Conservation (phyloP, 64 coral and sea anemone genomes). For the Cladopsammia gracilis region DNA sequence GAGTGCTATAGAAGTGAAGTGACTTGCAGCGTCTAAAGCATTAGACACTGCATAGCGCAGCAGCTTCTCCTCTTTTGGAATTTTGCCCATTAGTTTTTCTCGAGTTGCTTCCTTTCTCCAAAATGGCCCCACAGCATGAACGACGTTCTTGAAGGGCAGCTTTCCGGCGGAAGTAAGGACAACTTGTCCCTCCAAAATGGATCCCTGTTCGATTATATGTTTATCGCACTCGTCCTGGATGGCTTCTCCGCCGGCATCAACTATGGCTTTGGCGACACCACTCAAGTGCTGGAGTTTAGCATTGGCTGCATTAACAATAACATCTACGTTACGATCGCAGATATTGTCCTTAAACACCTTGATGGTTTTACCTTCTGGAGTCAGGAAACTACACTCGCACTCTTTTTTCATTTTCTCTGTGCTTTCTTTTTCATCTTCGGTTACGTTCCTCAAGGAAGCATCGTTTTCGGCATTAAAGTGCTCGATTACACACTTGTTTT, state of each 20-base stretch:
- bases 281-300: conserved; percentile 42
- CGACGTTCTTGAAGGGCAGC: conserved; percentile 63
- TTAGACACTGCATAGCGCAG: background rate
- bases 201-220: background rate
- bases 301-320: conserved; percentile 79
- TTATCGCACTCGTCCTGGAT: conserved; percentile 73
- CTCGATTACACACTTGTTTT: conserved; percentile 15
- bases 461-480: background rate
- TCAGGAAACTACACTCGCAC: conserved; percentile 8
- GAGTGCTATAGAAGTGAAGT: conserved; percentile 32
- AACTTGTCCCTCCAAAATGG: conserved; percentile 46
- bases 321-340: conserved; percentile 55
- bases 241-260: conserved; percentile 41
- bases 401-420: background rate
- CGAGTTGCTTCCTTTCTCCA: conserved; percentile 37
- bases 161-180: conserved; percentile 41
- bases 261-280: conserved; percentile 51
- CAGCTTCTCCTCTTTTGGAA: conserved; percentile 1
- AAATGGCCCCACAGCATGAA: conserved; percentile 75
- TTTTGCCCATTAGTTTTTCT: background rate
- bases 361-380: conserved; percentile 25
- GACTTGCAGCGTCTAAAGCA: background rate
- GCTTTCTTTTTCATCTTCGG: background rate
- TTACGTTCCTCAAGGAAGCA: background rate
- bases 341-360: conserved; percentile 62